Base-by-base conservation (phyloP, 2,888 invertebrate genomes). In the Tenthredo livida region DNA sequence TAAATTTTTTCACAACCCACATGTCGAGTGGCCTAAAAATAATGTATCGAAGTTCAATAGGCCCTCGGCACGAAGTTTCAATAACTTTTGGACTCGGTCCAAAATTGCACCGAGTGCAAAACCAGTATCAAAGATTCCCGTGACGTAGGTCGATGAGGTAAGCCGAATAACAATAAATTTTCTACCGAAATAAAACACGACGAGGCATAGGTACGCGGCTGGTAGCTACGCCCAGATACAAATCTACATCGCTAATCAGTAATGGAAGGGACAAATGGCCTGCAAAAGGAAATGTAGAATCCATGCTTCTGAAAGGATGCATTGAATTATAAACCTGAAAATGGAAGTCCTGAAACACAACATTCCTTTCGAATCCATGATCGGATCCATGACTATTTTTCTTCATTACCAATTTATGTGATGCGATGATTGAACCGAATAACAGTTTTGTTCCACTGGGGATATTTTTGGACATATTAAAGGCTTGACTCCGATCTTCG, bases 1-100 rank as follows among this genome's bases (percentile, higher is more conserved):
- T 80, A 12, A 40, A 37, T 21, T 47, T 47, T 61, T 47, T 54
- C 47, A 70, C 83, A 65, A 61, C 83, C 50, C n/a, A 70, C 67
- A 83, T 21, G 43, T 83, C 67, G 70, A 83, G 83, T 83, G 67
- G 67, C 43, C 54, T 85, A 88, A 91, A 91, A 91, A 90, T 91
- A 91, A 91, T 89, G 25, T 73, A 89, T 91, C 89, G 89, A 89
- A 88, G 89, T 92, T 91, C 90, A 91, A 92, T 92, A 90, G 90
- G 88, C 89, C 78, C 80, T 82, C 75, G 67, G 67, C 70, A 47
- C 9, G 43, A 70, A 47, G 84, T 86, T 85, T 87, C 86, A 86
- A 88, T 85, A 88, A 88, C 86, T 75, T 61, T 88, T 91, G 91
- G 91, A 91, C 78, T 61, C 1, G 1, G 78, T 89, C 91, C 91